Conservation (phyloP, 2,888 invertebrate genomes). For the Protodeltote pygarga region DNA sequence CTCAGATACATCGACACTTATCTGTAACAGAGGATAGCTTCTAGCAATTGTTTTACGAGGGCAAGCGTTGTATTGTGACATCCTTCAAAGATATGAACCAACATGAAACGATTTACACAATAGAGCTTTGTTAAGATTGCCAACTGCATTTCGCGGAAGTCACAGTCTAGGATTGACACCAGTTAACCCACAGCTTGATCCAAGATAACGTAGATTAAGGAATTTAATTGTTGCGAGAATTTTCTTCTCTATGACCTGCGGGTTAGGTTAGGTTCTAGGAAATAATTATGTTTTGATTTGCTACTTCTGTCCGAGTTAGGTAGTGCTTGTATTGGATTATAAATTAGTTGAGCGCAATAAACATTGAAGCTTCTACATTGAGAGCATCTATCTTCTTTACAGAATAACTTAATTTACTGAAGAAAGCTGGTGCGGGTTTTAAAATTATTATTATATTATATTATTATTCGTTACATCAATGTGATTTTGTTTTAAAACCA, state of each 20-base stretch:
- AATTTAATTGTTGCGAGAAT: constrained; percentile 37
- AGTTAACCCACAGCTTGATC: constrained; percentile 57
- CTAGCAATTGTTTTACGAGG: constrained; percentile 11
- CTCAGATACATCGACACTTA: constrained; percentile 3
- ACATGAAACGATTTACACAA: constrained; percentile 11
- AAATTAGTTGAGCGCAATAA: background rate
- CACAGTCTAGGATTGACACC: constrained; percentile 59
- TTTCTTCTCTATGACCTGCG: constrained; percentile 11
- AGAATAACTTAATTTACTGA: too few species aligned
- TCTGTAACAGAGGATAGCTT: background rate
- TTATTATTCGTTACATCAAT: background rate
- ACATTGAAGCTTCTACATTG: too few species aligned
- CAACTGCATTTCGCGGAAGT: constrained; percentile 44
- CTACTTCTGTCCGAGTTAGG: background rate
- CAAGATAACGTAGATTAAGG: constrained; percentile 36
- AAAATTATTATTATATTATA: too few species aligned
- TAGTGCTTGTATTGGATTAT: background rate
- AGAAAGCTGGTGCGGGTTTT: too few species aligned
- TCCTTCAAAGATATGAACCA: constrained; percentile 2
- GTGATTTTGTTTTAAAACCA: background rate
- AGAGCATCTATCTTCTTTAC: too few species aligned
- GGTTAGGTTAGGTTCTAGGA: constrained; percentile 15
- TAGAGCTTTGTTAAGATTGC: constrained; percentile 13
- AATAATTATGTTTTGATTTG: constrained; percentile 8
- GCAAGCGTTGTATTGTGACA: background rate